phyloP scores from a whole-genome alignment of 2,113 vertebrate species.

The Bos taurus region ARS-UCD2.0 NC_037330.1:112850001-112850500 shows the following conservation, averaged over 20 bases:
- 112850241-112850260: neutral
- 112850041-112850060: neutral
- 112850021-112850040: neutral
- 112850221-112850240: neutral
- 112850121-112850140: neutral
- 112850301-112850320: neutral
- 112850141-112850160: neutral
- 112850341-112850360: neutral
- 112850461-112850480: fast-evolving
- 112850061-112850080: neutral
- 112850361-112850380: fast-evolving
- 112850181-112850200: neutral
- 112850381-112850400: fast-evolving
- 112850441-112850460: neutral
- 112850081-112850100: neutral
- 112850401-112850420: too few species aligned
- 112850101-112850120: neutral
- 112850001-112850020: neutral
- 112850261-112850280: neutral
- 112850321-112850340: neutral
- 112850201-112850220: neutral
- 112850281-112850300: neutral
- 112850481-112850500: neutral
- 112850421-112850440: fast-evolving
- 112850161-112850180: neutral